Base-by-base conservation (phyloP, 2,797 vertebrate genomes). In the Bryconaethiops microstoma region DNA sequence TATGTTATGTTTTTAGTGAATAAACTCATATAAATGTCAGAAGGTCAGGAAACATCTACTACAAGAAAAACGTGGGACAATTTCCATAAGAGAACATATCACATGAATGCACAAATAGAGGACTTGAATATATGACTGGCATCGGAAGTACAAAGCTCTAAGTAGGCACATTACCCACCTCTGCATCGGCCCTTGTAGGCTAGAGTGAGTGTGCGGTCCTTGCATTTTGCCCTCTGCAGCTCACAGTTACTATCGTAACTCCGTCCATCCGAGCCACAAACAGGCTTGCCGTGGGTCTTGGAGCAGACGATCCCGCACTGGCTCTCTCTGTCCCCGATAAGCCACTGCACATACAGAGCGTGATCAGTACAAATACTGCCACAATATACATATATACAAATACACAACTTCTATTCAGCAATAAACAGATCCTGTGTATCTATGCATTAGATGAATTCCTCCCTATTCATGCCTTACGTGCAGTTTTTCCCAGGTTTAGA, bases 211-310 rank as follows among this genome's bases (percentile, higher is more conserved):
- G 91, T 90, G 0, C 92, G 91, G 65, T 99, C 96, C 48, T 95
- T 96, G 93, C 98, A 99, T 69, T 96, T 97, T 62, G 97, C 98
- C 92, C 94, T 95, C 94, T 98, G 97, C 90, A 97, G 96, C 77
- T 99, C 97, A 2, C 98, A 99, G 93, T 90, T 94, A 0, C 95
- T 97, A 78, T 99, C 98, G 0, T 99, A 99, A 0, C 94, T 98
- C 83, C 94, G 94, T 78, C 98, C 96, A 0, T 99, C 97, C 0
- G 98, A 99, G 68, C 96, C 97, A 25, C 98, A 99, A 86, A 99
- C 94, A 0, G 96, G 95, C 78, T 96, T 97, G 85, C 94, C 92
- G 80, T 96, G 95, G 19, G 94, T 94, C 87, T 95, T 91, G 59
- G 96, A 91, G 93, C 98, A 99, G 77, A 93, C 92, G 78, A 94